Evolutionary conservation across 2,113 vertebrate species (phyloP).

Genomic region (Seriola aureovittata): DNA sequence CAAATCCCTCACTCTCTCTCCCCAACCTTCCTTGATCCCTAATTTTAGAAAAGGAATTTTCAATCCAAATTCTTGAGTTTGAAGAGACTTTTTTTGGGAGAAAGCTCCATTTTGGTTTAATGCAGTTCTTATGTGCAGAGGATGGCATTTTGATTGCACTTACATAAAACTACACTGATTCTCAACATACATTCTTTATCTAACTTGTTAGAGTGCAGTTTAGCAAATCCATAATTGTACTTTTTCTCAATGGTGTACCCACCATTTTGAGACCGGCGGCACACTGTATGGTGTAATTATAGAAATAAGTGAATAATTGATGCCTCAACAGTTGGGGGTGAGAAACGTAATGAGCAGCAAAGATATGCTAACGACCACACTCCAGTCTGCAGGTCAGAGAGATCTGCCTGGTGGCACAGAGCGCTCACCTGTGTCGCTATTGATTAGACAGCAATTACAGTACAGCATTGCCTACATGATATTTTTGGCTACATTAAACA

Average conservation of each 20-base stretch:
- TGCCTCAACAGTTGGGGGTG: slow-evolving; percentile 51
- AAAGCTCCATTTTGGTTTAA: slow-evolving; percentile 29
- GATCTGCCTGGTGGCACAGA: slow-evolving; percentile 19
- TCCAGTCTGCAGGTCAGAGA: slow-evolving; percentile 35
- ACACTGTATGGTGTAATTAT: slow-evolving; percentile 44
- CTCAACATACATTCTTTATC: slow-evolving; percentile 6
- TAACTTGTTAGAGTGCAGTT: slow-evolving; percentile 18
- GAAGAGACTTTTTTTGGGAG: slow-evolving; percentile 50
- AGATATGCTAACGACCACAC: slow-evolving; percentile 49
- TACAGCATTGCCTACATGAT: slow-evolving; percentile 19
- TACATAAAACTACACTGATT: neutral
- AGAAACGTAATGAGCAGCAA: slow-evolving; percentile 42
- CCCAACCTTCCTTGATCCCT: slow-evolving; percentile 56
- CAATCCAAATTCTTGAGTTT: slow-evolving; percentile 58
- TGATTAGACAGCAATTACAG: slow-evolving; percentile 54
- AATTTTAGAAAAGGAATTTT: slow-evolving; percentile 66
- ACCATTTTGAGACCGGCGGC: slow-evolving; percentile 27
- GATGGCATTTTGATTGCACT: slow-evolving; percentile 3
- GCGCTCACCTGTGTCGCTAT: slow-evolving; percentile 30
- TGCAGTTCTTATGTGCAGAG: slow-evolving; percentile 16
- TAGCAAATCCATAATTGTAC: slow-evolving; percentile 12
- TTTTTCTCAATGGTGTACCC: neutral
- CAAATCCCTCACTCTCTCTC: slow-evolving; percentile 64
- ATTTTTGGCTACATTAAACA: slow-evolving; percentile 38
- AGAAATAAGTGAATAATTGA: slow-evolving; percentile 64